Percentiles rank a stretch among this genome's conserved stretches.
Conservation (phyloP, 2,888 invertebrate genomes). For the Harpalus rufipes region DNA sequence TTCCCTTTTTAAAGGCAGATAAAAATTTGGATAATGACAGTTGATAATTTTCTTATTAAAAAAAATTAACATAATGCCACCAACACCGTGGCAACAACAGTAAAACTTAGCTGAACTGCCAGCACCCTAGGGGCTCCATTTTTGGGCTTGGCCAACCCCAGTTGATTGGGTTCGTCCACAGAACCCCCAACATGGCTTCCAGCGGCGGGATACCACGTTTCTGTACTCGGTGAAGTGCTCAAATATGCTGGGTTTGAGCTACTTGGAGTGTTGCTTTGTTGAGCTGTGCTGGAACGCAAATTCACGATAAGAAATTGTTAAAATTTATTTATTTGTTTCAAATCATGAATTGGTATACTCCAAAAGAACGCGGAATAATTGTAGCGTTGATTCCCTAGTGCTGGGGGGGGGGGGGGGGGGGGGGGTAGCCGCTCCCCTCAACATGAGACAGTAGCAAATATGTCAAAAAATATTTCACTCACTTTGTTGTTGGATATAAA, state of each 20-base stretch:
- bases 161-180: conserved; percentile 81
- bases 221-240: conserved; percentile 67
- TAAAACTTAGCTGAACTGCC: conserved; percentile 56
- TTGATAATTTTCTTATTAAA: no score
- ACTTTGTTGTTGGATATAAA: neutral
- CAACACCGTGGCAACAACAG: conserved; percentile 46
- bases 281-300: no score
- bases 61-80: conserved; percentile 55
- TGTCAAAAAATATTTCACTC: no score
- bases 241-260: neutral
- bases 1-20: neutral
- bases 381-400: no score
- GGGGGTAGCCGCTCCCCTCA: no score
- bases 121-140: conserved; percentile 61
- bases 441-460: no score
- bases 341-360: no score
- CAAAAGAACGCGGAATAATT: no score
- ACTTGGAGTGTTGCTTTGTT: neutral
- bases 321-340: no score
- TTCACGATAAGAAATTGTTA: no score
- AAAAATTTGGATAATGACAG: neutral
- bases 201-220: conserved; percentile 78
- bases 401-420: no score
- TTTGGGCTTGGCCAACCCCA: conserved; percentile 76
- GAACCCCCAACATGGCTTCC: conserved; percentile 79